phyloP scores from a whole-genome alignment of 1,140 invertebrate species.

The Drosophila albomicans region DNA sequence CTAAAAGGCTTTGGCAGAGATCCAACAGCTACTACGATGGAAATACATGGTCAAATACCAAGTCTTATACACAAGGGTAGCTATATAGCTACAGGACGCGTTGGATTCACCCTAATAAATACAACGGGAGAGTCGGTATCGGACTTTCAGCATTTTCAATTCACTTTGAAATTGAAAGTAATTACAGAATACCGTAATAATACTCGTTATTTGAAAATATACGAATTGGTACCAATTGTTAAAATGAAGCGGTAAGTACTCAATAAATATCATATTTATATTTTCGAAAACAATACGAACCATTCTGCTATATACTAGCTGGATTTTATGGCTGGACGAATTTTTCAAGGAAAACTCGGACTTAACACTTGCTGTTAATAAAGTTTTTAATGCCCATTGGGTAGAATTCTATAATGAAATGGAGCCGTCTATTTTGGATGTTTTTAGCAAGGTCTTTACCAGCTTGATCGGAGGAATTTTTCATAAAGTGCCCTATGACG shows the following conservation, averaged over 20 bases:
- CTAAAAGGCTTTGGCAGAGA: conserved; percentile 43
- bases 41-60: conserved; percentile 50
- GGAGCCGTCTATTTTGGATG: conserved; percentile 47
- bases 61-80: conserved; percentile 47
- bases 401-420: conserved; percentile 69
- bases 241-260: conserved; percentile 38
- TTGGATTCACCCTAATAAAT: conserved; percentile 28
- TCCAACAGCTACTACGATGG: conserved; percentile 38
- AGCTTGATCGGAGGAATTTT: conserved; percentile 53
- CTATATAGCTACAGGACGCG: conserved; percentile 19
- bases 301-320: conserved; percentile 9
- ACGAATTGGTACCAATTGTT: conserved; percentile 35
- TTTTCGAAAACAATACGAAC: neutral
- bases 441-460: conserved; percentile 51
- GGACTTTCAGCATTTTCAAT: conserved; percentile 52
- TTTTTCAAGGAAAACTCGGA: conserved; percentile 57
- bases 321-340: conserved; percentile 60
- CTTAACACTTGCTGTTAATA: conserved; percentile 55
- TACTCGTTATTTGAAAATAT: conserved; percentile 46
- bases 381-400: conserved; percentile 59
- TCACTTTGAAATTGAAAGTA: conserved; percentile 45
- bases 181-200: conserved; percentile 49
- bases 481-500: conserved; percentile 58
- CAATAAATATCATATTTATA: neutral
- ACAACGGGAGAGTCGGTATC: conserved; percentile 23